phyloP scores from a whole-genome alignment of 2,797 vertebrate genomes.

The Sebastes taczanowskii region DNA sequence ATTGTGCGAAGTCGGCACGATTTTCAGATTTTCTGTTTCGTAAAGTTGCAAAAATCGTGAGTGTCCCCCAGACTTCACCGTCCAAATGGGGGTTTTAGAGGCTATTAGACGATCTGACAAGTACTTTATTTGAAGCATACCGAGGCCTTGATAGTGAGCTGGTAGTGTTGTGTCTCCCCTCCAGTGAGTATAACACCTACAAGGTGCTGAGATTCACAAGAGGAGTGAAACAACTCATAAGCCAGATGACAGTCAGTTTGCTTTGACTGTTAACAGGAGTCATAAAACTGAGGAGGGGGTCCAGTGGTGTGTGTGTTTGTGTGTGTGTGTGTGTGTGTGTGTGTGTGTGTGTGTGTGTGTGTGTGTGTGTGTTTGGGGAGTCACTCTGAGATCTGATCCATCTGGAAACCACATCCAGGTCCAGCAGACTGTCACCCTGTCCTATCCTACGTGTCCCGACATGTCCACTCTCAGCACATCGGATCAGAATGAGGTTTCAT shows the following conservation, averaged over 20 bases:
- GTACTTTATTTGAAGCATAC: not conserved
- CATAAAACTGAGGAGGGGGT: constrained; percentile 42
- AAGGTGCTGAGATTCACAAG: not conserved
- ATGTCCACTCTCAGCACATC: constrained; percentile 6
- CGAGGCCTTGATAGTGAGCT: not conserved
- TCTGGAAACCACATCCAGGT: constrained; percentile 68
- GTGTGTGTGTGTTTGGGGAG: not conserved
- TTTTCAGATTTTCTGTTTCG: too few relatives aligned
- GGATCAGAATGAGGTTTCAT: constrained; percentile 14
- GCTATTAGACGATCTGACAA: not conserved
- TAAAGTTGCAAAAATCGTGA: not conserved
- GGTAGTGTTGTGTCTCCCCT: not conserved
- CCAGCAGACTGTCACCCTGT: not conserved
- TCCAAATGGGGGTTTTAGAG: not conserved
- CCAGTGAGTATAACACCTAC: not conserved
- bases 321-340: not conserved
- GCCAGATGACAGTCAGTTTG: constrained; percentile 24
- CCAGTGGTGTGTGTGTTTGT: not conserved
- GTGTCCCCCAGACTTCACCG: too few relatives aligned
- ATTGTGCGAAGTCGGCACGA: not conserved
- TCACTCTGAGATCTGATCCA: constrained; percentile 43
- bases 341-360: not conserved
- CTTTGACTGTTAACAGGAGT: constrained; percentile 46
- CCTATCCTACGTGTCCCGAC: constrained; percentile 11
- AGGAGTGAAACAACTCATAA: constrained; percentile 32